A percentile compares a stretch with the other conserved stretches of the same genome.
Conservation (phyloP, 2,113 vertebrate species). For the Irena cyanogastra region DNA sequence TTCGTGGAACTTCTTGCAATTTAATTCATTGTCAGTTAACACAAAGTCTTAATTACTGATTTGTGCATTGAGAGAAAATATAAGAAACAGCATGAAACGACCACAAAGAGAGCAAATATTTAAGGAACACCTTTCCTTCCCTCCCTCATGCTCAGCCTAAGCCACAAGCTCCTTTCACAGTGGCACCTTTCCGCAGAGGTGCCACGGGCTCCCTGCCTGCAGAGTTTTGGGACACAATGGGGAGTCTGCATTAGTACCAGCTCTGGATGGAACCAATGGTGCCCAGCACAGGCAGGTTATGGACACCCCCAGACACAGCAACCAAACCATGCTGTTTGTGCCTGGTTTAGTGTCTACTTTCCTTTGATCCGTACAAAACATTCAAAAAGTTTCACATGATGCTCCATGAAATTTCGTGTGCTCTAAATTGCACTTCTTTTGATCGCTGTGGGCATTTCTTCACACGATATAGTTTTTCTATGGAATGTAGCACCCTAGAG, state of each 20-base stretch:
- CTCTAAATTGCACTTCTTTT: neutral
- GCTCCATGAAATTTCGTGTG: neutral
- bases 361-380: neutral
- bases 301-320: neutral
- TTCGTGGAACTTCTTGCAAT: neutral
- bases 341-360: neutral
- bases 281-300: fast-evolving
- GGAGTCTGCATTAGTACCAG: fast-evolving
- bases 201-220: fast-evolving
- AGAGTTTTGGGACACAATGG: neutral
- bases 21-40: neutral
- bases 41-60: neutral
- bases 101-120: neutral
- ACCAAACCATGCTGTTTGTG: neutral
- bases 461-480: neutral
- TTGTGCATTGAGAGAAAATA: neutral
- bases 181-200: neutral
- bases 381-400: neutral
- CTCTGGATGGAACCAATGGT: neutral
- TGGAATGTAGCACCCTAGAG: neutral
- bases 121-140: neutral
- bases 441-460: neutral
- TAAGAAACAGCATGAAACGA: neutral
- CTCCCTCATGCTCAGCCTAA: neutral
- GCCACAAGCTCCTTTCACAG: neutral